Base-by-base conservation (phyloP, 2,113 vertebrate genomes). In the Phylloscopus trochilus region DNA sequence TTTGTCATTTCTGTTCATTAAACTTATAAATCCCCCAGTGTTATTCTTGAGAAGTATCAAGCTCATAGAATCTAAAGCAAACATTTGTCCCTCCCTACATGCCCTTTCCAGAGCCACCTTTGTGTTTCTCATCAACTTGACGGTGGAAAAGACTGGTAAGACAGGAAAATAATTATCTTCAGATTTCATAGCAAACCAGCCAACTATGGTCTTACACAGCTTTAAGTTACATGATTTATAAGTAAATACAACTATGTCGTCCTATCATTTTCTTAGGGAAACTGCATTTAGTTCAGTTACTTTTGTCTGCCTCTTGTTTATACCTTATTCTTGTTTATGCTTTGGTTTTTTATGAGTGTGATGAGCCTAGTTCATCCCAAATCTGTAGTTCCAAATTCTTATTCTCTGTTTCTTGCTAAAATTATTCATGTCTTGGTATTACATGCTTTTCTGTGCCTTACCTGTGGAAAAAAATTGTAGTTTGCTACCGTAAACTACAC, bases 1-100 rank as follows among this genome's bases (percentile, higher is more conserved):
- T 74, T 53, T 59, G 28, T 33, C 0, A 24, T 63, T 87, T 70
- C 19, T 77, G 3, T n/a, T 56, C 37, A 37, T 22, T 15, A 70
- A 83, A 55, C 4, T 30, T 66, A 8, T 33, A 80, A 51, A 67
- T 20, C 0, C 0, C 9, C 5, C 4, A 21, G 3, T 41, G 4
- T 20, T 63, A 10, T 19, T 82, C 7, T 43, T 72, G 15, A 67
- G 44, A 68, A 68, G 9, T 53, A 11, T 49, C 20, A 19, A 49
- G 7, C 13, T 10, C 6, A 0, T 2, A 24, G 5, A 70, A 4
- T 51, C 23, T 67, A 49, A 87, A 90, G 26, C 3, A 77, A 83
- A 68, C 2, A 53, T 75, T 15, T 89, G 3, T 9, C 6, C 21
- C 33, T 72, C 13, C 37, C 2, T 35, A 30, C 4, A 3, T 30